These are phyloP conservation scores for Seira musarum DNA, from an alignment of 2,888 invertebrate genomes.

Conservation along the genomic window DNA sequence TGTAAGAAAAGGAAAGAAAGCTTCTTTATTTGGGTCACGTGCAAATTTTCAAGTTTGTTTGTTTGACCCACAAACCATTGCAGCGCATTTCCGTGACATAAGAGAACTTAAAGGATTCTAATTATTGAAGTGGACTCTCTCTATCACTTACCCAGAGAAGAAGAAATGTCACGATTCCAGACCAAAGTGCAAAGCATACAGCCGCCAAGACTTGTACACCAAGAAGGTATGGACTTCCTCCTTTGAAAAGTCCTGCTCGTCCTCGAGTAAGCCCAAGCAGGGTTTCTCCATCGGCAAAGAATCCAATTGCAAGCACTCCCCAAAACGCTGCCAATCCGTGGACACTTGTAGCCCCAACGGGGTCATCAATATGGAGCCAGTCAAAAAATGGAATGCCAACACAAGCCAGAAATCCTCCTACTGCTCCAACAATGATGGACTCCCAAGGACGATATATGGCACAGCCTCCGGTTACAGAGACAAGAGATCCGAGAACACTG, in stretches of 20 bases:
- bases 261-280: slow-evolving; percentile 84
- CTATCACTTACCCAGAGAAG: slow-evolving; percentile 79
- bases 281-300: slow-evolving; percentile 89
- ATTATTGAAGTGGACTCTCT: not conserved
- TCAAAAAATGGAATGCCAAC: slow-evolving; percentile 84
- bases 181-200: slow-evolving; percentile 83
- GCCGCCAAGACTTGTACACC: slow-evolving; percentile 86
- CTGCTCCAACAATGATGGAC: slow-evolving; percentile 83
- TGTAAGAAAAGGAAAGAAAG: slow-evolving; percentile 68
- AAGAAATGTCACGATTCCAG: slow-evolving; percentile 80
- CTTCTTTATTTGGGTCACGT: not conserved
- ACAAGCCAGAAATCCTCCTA: slow-evolving; percentile 85
- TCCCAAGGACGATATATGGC: slow-evolving; percentile 92
- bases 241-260: slow-evolving; percentile 73
- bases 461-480: slow-evolving; percentile 90
- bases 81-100: not conserved
- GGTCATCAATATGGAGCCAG: slow-evolving; percentile 86
- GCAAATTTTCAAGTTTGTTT: not conserved
- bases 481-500: slow-evolving; percentile 88
- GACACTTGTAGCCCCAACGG: slow-evolving; percentile 92
- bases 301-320: slow-evolving; percentile 90
- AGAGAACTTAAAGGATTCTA: no score
- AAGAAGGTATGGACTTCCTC: slow-evolving; percentile 90
- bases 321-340: slow-evolving; percentile 76
- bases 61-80: not conserved